phyloP scores from a whole-genome alignment of 2,888 invertebrate genomes.

The Clostera curtula region DNA sequence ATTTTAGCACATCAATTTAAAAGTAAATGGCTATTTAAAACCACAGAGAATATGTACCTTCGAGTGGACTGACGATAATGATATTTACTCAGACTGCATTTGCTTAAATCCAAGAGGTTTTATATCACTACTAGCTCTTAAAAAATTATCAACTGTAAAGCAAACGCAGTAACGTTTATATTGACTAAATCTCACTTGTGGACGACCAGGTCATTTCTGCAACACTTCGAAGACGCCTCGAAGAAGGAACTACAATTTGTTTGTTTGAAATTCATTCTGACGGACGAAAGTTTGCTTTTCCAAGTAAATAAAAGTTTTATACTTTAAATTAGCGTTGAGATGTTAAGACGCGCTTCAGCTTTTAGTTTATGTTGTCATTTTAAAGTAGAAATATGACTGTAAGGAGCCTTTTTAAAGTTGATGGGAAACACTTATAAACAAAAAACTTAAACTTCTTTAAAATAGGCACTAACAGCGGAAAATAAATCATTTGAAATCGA shows the following conservation, averaged over 20 bases:
- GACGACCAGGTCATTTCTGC: slow-evolving; percentile 31
- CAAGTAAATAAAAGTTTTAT: slow-evolving; percentile 46
- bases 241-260: slow-evolving; percentile 48
- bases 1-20: too few species aligned
- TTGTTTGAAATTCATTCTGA: slow-evolving; percentile 59
- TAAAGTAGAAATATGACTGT: too few species aligned
- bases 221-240: slow-evolving; percentile 42
- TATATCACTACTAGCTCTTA: slow-evolving; percentile 10
- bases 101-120: slow-evolving; percentile 20
- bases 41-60: slow-evolving; percentile 34
- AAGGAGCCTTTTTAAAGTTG: too few species aligned
- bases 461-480: too few species aligned
- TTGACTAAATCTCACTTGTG: slow-evolving; percentile 4
- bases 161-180: slow-evolving; percentile 5
- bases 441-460: too few species aligned
- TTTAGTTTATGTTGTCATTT: slow-evolving; percentile 15
- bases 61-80: slow-evolving; percentile 59
- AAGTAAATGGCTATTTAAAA: slow-evolving; percentile 50
- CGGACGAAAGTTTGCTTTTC: slow-evolving; percentile 39
- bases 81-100: slow-evolving; percentile 49
- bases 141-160: slow-evolving; percentile 7
- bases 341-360: slow-evolving; percentile 16
- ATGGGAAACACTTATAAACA: too few species aligned
- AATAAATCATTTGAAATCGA: too few species aligned
- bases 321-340: slow-evolving; percentile 36